Percentiles rank a stretch among this genome's conserved stretches.
Conservation (phyloP, 2,888 invertebrate species). For the Eristalinus aeneus region DNA sequence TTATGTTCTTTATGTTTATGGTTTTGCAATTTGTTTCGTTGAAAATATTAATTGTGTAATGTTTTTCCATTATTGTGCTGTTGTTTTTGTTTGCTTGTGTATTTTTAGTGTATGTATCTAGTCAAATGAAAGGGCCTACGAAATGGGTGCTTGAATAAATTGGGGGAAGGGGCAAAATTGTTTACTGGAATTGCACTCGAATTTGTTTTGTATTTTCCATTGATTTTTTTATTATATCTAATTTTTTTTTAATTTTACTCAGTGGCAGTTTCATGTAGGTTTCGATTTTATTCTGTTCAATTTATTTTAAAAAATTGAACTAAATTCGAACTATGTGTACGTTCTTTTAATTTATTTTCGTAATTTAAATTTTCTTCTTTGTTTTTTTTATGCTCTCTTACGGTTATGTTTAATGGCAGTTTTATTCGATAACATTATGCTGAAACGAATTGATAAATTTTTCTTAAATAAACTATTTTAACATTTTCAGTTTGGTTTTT, state of each 20-base stretch:
- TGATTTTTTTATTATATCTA: conserved; percentile 36
- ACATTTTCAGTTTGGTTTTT: neutral
- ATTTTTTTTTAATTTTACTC: conserved; percentile 31
- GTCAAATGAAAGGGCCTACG: neutral
- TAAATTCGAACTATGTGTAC: conserved; percentile 6
- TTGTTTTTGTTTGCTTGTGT: neutral
- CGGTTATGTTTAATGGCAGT: conserved; percentile 70
- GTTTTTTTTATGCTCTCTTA: conserved; percentile 59
- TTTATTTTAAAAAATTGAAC: conserved; percentile 22
- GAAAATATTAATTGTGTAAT: conserved; percentile 44
- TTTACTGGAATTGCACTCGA: conserved; percentile 38
- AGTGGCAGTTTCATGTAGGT: conserved; percentile 65
- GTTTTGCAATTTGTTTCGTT: conserved; percentile 54
- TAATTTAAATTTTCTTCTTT: conserved; percentile 58
- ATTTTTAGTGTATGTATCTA: no score
- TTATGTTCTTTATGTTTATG: conserved; percentile 11
- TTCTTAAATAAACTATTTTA: conserved; percentile 25
- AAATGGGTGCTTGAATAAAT: neutral
- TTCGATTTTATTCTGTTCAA: conserved; percentile 30
- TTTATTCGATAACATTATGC: conserved; percentile 65
- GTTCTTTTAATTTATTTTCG: conserved; percentile 30
- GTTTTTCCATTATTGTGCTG: neutral
- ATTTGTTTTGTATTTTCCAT: conserved; percentile 22
- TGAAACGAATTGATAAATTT: conserved; percentile 37
- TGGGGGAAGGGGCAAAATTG: conserved; percentile 4